phyloP scores from a whole-genome alignment of 1,140 invertebrate species.

The Aphaenogaster rudis region DNA sequence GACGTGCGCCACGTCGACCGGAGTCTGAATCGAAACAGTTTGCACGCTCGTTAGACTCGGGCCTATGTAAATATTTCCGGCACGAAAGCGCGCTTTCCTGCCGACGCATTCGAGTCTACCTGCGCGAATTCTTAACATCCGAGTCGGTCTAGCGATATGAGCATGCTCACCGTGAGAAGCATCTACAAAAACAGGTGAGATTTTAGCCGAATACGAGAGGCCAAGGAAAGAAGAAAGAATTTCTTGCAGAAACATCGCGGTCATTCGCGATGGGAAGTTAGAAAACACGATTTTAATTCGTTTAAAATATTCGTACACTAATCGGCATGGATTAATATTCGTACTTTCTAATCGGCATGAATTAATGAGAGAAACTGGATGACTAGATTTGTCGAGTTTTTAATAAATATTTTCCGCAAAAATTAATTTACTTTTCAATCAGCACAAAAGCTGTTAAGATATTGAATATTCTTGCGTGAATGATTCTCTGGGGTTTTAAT shows the following conservation, averaged over 20 bases:
- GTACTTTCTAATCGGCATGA: neutral
- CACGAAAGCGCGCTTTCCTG: conserved; percentile 61
- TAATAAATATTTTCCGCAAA: neutral
- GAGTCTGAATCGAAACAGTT: conserved; percentile 52
- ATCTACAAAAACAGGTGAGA: conserved; percentile 10
- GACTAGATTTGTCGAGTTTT: neutral
- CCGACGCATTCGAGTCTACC: conserved; percentile 32
- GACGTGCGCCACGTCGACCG: neutral
- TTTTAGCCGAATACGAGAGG: conserved; percentile 1
- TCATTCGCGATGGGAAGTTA: neutral
- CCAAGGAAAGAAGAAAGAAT: neutral
- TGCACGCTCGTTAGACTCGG: conserved; percentile 69
- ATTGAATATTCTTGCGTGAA: neutral
- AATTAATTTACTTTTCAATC: neutral
- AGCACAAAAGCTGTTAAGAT: neutral
- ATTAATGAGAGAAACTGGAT: neutral
- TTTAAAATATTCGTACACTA: neutral
- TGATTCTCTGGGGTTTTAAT: neutral
- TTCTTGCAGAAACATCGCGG: neutral
- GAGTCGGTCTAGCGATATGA: conserved; percentile 17
- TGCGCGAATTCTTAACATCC: conserved; percentile 36
- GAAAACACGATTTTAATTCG: neutral
- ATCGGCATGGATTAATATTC: neutral
- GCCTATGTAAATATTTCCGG: conserved; percentile 73
- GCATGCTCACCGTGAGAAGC: conserved; percentile 17